Evolutionary conservation across 2,113 vertebrate species (phyloP), one percentile per base, ranked within the genome.

Genomic region (Phrynocephalus versicolor): DNA sequence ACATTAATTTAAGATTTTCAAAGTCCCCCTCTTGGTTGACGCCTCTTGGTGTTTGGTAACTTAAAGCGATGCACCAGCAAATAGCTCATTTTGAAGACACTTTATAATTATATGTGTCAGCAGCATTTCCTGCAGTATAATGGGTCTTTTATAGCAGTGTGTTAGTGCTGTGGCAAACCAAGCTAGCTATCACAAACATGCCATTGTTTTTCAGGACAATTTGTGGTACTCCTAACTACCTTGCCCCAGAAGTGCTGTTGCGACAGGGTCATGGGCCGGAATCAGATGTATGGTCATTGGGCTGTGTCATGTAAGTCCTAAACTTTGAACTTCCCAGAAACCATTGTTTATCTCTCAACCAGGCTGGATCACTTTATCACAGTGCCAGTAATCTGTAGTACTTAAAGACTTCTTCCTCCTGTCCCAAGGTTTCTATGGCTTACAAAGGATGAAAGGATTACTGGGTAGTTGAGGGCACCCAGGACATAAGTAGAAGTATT

Each of bases 211-310:
- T 33, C 91, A 99, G 99, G 94, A 99, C 98, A n/a, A 99, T 99
- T 93, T 99, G 99, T 93, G 99, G 99, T 45, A 99, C 99, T 73
- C 99, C 99, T n/a, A 99, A 99, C 94, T 99, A 99, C 85, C 95
- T 99, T 95, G 98, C 99, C 25, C 99, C 99, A 6, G 99, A 99
- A 95, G 98, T 99, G 88, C 94, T 99, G n/a, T 97, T 99, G 96
- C 96, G 98, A 83, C 99, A 99, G 84, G 99, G 99, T 39, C 99
- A 99, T 0, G 98, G 98, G 45, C 98, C 98, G 0, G 98, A 99
- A 91, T 99, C 99, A 0, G 99, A 99, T 0, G 96, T 99, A 80
- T 99, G 99, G 99, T 99, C 99, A 3, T 96, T 99, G 73, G 99
- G 99, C 83, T 99, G 99, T 75, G 99, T 99, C 90, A 98, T 99